phyloP scores from a whole-genome alignment of 2,797 vertebrate genomes.

The Neostethus bicornis region DNA sequence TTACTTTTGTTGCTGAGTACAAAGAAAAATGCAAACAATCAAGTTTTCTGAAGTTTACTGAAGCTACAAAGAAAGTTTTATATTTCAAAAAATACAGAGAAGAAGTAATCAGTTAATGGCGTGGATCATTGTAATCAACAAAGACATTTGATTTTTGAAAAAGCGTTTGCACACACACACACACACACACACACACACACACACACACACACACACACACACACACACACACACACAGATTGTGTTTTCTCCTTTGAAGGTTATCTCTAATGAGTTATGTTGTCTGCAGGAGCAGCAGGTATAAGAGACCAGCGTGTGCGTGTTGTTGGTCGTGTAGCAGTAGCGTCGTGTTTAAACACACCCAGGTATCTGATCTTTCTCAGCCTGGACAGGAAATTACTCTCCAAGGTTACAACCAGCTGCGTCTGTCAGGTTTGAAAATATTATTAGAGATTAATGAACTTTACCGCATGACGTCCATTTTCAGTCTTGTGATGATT shows the following conservation, averaged over 20 bases:
- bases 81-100: conserved; percentile 10
- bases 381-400: conserved; percentile 33
- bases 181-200: neutral
- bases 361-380: conserved; percentile 5
- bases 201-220: neutral
- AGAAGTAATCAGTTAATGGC: conserved; percentile 2
- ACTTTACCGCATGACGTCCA: too few relatives aligned
- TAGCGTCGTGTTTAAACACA: conserved; percentile 13
- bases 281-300: conserved; percentile 4
- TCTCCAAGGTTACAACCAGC: conserved; percentile 1
- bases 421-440: neutral
- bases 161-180: neutral
- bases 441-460: too few relatives aligned
- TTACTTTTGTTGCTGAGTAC: conserved; percentile 26
- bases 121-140: conserved; percentile 24
- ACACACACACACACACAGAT: conserved; percentile 5
- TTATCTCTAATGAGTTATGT: conserved; percentile 9
- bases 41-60: conserved; percentile 42
- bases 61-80: conserved; percentile 6
- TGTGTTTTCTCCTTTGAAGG: conserved; percentile 10
- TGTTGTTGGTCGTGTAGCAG: too few relatives aligned
- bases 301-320: conserved; percentile 6
- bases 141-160: conserved; percentile 14
- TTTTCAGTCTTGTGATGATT: too few relatives aligned
- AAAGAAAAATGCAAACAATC: conserved; percentile 29